Evolutionary conservation across 2,888 invertebrate species (phyloP), one percentile per base, ranked within the genome.

Genomic region (Cryptus armator): DNA sequence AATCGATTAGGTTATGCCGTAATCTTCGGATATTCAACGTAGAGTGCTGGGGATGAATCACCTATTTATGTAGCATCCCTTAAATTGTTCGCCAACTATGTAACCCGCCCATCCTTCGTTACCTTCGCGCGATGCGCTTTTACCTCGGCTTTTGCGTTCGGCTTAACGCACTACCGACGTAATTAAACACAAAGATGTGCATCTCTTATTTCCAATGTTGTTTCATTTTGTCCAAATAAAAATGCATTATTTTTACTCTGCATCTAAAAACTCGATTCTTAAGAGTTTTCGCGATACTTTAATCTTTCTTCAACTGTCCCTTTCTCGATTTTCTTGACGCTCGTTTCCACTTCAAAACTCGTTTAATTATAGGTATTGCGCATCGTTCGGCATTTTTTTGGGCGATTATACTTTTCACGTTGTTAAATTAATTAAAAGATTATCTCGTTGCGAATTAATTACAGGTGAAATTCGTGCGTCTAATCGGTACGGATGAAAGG

Each of bases 31-130:
- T 29, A 29, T n/a, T 32, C 3, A 14, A 32, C 62, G 14, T 14
- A 32, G 62, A 62, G 62, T 14, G 14, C 62, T 3, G 29, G 32
- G 62, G 14, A 37, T 19, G 62, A 62, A 62, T 62, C 62, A 32
- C 29, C 62, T 3, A 6, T 14, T 62, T 62, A n/a, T 29, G 62
- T 32, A 29, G 62, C 29, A 32, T 32, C 62, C 62, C 62, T n/a
- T n/a, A 62, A 62, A n/a, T 62, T 62, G 32, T 62, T 62, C n/a
- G 7, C 62, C 32, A 62, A 62, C 62, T 32, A 62, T 6, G 29
- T 24, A 62, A 7, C 32, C 4, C 32, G 32, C 29, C n/a, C 32
- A 14, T 32, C 62, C 14, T 14, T 29, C 12, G 62, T 32, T 62
- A 29, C 32, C 32, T 62, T 62, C n/a, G 62, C n/a, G 62, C n/a